Conservation (phyloP, 1,140 invertebrate genomes). For the Papilio machaon region DNA sequence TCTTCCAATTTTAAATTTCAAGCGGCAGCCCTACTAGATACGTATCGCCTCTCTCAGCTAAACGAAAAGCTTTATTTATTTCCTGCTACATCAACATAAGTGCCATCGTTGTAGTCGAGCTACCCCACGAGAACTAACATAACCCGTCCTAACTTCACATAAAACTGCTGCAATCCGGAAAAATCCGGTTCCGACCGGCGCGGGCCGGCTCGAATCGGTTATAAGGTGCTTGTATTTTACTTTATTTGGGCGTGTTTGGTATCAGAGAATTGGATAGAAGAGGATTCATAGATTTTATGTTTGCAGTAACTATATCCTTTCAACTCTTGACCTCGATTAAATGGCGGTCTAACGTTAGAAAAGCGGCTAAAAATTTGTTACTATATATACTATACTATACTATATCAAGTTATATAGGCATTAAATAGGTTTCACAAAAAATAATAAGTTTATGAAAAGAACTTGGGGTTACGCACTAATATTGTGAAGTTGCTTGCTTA, state of each 20-base stretch:
- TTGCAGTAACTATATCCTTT: slow-evolving; percentile 27
- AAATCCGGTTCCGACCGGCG: slow-evolving; percentile 22
- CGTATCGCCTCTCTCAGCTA: slow-evolving; percentile 2
- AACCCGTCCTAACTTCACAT: slow-evolving; percentile 31
- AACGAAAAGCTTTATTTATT: slow-evolving; percentile 20
- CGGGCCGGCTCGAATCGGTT: slow-evolving; percentile 12
- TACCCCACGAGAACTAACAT: slow-evolving; percentile 14
- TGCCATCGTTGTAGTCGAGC: slow-evolving; percentile 18
- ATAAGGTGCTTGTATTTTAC: slow-evolving; percentile 23
- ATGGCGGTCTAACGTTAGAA: slow-evolving; percentile 13
- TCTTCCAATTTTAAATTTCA: background rate
- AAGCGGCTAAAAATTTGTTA: background rate
- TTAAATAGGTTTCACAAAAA: background rate
- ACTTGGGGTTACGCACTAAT: background rate
- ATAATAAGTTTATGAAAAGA: background rate
- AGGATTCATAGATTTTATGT: slow-evolving; percentile 9
- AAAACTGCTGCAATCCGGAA: slow-evolving; percentile 29
- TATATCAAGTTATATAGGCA: too few relatives aligned
- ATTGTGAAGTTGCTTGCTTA: background rate
- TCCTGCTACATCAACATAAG: slow-evolving; percentile 17
- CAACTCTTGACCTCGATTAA: slow-evolving; percentile 18
- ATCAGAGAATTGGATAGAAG: background rate
- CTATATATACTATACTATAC: background rate
- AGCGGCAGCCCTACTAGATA: background rate
- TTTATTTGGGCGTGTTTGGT: background rate